Evolutionary conservation across 2,888 invertebrate species (phyloP).

Genomic region (Diarsia dahlii): DNA sequence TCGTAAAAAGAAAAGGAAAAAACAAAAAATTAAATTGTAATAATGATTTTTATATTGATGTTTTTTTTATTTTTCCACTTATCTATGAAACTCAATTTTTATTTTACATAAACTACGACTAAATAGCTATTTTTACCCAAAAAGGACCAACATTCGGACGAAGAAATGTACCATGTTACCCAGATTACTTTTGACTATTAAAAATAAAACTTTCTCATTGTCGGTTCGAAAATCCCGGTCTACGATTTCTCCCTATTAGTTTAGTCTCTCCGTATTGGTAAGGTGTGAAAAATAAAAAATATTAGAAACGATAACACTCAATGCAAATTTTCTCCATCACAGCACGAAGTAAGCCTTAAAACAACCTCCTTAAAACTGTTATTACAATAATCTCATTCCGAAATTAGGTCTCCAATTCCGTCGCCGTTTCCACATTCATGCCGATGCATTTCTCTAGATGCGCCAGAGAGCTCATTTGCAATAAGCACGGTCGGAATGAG

Average conservation of each 20-base stretch:
- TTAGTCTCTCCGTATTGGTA: neutral
- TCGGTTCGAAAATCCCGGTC: neutral
- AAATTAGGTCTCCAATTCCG: slow-evolving; percentile 72
- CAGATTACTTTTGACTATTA: too few relatives aligned
- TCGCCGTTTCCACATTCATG: slow-evolving; percentile 64
- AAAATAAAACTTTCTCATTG: neutral
- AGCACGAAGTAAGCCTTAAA: slow-evolving; percentile 17
- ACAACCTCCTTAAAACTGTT: slow-evolving; percentile 50
- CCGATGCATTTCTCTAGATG: slow-evolving; percentile 66
- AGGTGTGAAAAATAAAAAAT: neutral
- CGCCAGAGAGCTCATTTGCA: slow-evolving; percentile 81
- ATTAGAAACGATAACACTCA: slow-evolving; percentile 13
- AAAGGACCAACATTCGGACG: neutral
- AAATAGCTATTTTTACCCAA: neutral
- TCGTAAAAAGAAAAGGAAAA: slow-evolving; percentile 2
- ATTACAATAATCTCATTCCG: slow-evolving; percentile 69
- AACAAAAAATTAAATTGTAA: slow-evolving; percentile 42
- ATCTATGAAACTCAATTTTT: too few relatives aligned
- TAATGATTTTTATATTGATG: slow-evolving; percentile 12
- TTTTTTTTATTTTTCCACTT: slow-evolving; percentile 12
- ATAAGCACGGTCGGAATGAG: slow-evolving; percentile 79
- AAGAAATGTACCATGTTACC: too few relatives aligned
- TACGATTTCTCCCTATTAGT: neutral
- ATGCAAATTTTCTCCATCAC: slow-evolving; percentile 30
- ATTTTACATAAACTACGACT: neutral